Evolutionary conservation across 2,113 vertebrate species (phyloP).

Genomic region (Hiodon tergisus): DNA sequence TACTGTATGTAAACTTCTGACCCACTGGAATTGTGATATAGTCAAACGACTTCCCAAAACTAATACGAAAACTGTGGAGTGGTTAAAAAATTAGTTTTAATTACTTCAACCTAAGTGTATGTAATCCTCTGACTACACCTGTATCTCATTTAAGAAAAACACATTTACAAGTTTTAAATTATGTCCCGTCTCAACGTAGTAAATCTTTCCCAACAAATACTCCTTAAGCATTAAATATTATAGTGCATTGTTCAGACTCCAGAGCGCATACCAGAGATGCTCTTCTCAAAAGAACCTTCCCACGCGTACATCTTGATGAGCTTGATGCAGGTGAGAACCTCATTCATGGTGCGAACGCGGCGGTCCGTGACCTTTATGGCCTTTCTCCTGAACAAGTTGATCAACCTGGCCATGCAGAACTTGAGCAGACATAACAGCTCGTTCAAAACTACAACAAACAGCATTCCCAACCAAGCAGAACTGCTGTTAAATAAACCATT

Average conservation of each 20-base stretch:
- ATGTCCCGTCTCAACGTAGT: too few relatives aligned
- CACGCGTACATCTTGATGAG: slow-evolving; percentile 76
- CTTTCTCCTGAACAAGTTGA: slow-evolving; percentile 51
- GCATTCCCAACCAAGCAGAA: neutral
- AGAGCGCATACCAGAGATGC: slow-evolving; percentile 50
- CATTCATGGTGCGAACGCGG: slow-evolving; percentile 68
- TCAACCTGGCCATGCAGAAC: slow-evolving; percentile 60
- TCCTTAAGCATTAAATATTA: too few relatives aligned
- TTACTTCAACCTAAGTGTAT: too few relatives aligned
- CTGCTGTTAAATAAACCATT: neutral
- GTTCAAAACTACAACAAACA: neutral
- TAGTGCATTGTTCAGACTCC: neutral
- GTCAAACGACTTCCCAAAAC: too few relatives aligned
- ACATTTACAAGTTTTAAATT: too few relatives aligned
- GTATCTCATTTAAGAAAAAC: too few relatives aligned
- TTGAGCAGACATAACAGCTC: slow-evolving; percentile 40
- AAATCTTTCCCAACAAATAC: too few relatives aligned
- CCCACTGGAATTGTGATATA: too few relatives aligned
- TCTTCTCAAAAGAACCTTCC: slow-evolving; percentile 68
- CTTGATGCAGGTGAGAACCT: slow-evolving; percentile 73
- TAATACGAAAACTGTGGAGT: too few relatives aligned
- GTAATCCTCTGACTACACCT: too few relatives aligned
- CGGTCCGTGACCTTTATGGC: slow-evolving; percentile 58
- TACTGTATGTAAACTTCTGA: too few relatives aligned
- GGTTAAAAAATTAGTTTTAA: too few relatives aligned